Base-by-base conservation (phyloP, 2,797 vertebrate species). In the Catharus ustulatus region DNA sequence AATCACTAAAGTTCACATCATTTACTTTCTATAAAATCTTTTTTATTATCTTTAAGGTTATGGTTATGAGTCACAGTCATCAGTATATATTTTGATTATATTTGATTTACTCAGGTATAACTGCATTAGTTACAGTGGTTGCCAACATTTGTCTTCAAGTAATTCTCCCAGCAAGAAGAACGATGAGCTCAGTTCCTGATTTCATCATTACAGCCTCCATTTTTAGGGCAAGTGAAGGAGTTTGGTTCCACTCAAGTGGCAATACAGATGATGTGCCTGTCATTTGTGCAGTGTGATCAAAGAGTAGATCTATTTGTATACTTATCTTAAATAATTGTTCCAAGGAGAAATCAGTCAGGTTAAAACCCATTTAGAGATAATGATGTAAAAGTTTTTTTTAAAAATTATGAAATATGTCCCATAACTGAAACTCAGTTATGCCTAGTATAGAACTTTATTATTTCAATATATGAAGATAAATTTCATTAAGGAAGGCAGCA, bases 91-190 rank as follows among this genome's bases (percentile, higher is more conserved):
- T 97, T 96, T 98, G 96, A 98, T 98, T 97, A 95, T 85, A 80
- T 97, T 96, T 97, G 96, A 98, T 98, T 97, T 97, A 97, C 94
- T 97, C 93, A 94, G 95, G 97, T 97, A 97, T 96, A 97, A 97
- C 97, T 97, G 95, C 95, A 98, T 98, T 98, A 98, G 97, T 98
- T 97, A 97, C 94, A 97, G 96, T 92, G 90, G 94, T 95, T 97
- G 96, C 94, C 97, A 97, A 95, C 95, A 98, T 98, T 96, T 97
- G 97, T 97, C 98, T 98, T 96, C 90, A 93, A 88, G 93, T 97
- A 95, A 97, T 97, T 97, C 87, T 92, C 94, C 89, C 57, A 95
- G 96, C 42, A 93, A 79, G 95, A 97, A 98, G 96, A 97, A 96
- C 76, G 88, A 97, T 97, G 97, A 96, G 87, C 92, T 96, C 68